Conservation (phyloP, 2,888 invertebrate genomes). For the Leucophenga montana region DNA sequence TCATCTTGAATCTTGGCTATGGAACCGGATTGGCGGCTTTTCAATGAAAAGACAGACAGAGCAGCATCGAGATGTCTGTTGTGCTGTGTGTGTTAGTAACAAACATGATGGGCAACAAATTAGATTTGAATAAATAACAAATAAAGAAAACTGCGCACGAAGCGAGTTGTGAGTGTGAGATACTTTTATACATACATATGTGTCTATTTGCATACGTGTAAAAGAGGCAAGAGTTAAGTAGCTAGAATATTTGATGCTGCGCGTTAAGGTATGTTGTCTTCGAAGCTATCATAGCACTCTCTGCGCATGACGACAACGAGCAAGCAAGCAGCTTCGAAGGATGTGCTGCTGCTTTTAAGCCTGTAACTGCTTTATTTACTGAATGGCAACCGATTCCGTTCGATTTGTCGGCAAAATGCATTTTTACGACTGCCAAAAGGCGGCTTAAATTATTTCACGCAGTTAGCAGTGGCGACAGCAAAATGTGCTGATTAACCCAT, state of each 20-base stretch:
- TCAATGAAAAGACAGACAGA: background rate
- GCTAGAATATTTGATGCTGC: background rate
- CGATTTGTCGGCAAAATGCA: conserved; percentile 22
- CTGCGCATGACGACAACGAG: conserved; percentile 7
- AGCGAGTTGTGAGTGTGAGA: background rate
- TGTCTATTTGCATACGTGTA: conserved; percentile 31
- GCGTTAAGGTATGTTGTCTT: background rate
- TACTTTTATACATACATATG: too few relatives aligned
- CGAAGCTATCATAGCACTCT: background rate
- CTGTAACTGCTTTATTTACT: conserved; percentile 21
- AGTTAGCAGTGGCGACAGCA: conserved; percentile 7
- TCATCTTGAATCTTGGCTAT: conserved; percentile 25
- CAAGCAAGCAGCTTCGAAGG: conserved; percentile 15
- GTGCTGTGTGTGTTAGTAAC: conserved; percentile 11
- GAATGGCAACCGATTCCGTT: conserved; percentile 10
- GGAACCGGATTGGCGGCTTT: conserved; percentile 34
- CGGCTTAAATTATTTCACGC: conserved; percentile 13
- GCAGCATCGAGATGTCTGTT: background rate
- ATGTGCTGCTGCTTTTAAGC: background rate
- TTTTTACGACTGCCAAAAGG: conserved; percentile 28
- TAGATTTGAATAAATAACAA: conserved; percentile 46
- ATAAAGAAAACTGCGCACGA: conserved; percentile 38
- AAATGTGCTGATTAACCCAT: conserved; percentile 1
- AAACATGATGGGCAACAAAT: conserved; percentile 50
- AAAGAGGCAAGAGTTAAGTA: conserved; percentile 7